Base-by-base conservation (phyloP, 2,797 vertebrate species). In the Crocodylus rhombifer region DNA sequence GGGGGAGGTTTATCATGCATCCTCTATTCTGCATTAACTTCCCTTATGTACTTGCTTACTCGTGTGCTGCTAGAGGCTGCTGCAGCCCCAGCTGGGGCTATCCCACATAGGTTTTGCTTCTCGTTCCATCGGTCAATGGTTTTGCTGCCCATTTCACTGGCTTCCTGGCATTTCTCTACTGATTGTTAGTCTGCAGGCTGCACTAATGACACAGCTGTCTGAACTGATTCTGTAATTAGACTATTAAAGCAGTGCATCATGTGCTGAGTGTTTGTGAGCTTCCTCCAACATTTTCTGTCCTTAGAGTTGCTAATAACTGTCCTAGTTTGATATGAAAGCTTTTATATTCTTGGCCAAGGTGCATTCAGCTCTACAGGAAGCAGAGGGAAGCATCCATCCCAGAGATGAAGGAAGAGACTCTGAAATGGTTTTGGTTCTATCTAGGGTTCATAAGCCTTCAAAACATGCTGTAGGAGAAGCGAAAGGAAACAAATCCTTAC, bases 311-410 rank as follows among this genome's bases (percentile, higher is more conserved):
- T 84, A 57, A 42, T 21, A 20, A 36, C 23, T 81, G 14, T 1
- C 51, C 84, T 92, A 71, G 9, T 60, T 60, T 0, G 79, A 79
- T 87, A 85, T 58, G 23, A 57, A 57, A 67, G 36, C 23, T 73
- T 87, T 92, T 88, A 87, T 28, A 87, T 91, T 83, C 90, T 61
- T 4, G 87, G 78, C 89, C 85, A 86, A 89, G 67, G 60, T 83
- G 14, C 57, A 88, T 90, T 89, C 78, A 88, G 77, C 12, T 58
- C 67, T 84, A 58, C 78, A 86, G 62, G 62, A 87, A 73, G 56
- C 15, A 25, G 77, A 88, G 75, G 87, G 71, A 85, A 26, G 8
- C 11, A 65, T 91, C 55, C 87, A 51, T 75, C 83, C 76, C 73
- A 81, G 71, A 82, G 56, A 82, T 77, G 36, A 58, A 61, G 8